Evolutionary conservation across 2,113 vertebrate genomes (phyloP).

Genomic region (Rhabdornis inornatus): DNA sequence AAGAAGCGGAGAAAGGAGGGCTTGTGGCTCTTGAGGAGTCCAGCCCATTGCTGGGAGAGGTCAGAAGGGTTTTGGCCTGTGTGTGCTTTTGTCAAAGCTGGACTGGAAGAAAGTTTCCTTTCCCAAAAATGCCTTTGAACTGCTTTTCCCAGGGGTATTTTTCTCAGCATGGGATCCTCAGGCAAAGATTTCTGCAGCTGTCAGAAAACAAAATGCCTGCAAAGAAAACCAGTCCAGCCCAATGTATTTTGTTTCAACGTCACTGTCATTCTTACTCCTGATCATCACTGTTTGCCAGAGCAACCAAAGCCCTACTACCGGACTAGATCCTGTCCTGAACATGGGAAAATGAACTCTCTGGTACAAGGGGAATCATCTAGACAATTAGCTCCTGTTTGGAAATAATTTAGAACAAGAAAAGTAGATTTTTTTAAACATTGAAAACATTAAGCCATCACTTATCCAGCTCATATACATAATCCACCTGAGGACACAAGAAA

Average conservation of each 20-base stretch:
- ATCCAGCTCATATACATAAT: fast-evolving
- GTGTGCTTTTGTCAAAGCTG: background rate
- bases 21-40: background rate
- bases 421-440: background rate
- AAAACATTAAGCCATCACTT: background rate
- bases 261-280: background rate
- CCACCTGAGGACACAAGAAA: background rate
- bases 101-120: background rate
- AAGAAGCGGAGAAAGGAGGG: background rate
- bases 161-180: background rate
- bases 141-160: background rate
- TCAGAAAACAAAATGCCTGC: background rate
- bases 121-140: background rate
- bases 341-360: background rate
- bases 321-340: background rate
- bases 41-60: background rate
- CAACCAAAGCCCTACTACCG: background rate
- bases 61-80: background rate
- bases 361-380: background rate
- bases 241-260: background rate
- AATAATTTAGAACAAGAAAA: background rate
- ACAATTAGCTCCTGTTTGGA: background rate
- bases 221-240: background rate
- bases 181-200: background rate
- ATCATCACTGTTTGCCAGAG: background rate